Evolutionary conservation across 2,113 vertebrate species (phyloP), one percentile per base, ranked within the genome.

Genomic region (Ciconia boyciana): DNA sequence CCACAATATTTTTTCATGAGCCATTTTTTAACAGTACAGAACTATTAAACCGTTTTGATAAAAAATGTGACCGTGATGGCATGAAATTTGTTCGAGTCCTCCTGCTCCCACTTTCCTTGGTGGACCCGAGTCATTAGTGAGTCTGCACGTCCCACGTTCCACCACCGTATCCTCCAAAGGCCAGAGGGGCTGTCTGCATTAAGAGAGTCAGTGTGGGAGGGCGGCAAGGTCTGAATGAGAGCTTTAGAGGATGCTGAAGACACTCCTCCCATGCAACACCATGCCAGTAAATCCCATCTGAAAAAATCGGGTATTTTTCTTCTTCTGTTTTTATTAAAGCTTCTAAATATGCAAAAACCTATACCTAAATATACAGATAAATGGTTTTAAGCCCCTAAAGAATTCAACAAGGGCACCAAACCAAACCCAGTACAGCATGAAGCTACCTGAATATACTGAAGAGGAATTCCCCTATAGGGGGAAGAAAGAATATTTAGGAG

Each of bases 71-170:
- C 36, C 11, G 2, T 17, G 21, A 54, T 55, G 16, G n/a, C 31
- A 81, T 5, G 7, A 90, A 83, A 58, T 36, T 34, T 49, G 36
- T 44, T 52, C 1, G 1, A 61, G n/a, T 9, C 6, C 10, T 21
- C 2, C 16, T 43, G 32, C 41, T 79, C 58, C 70, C 26, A n/a
- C 49, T 54, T 39, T 43, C 60, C 52, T 57, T 48, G 62, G 60
- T 48, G 58, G 36, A 60, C 61, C 25, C 0, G 1, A 87, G 66
- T 21, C 48, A 71, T 48, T 5, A n/a, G 16, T 20, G 44, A 36
- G 6, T 5, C 25, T 46, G 0, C 12, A 9, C 2, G 8, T 21
- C 54, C 66, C 71, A 25, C 0, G 0, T 39, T 36, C 20, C 43
- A 52, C 20, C 52, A 36, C 54, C 1, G 0, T 19, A 15, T 6